Evolutionary conservation across 1,140 invertebrate species (phyloP), one percentile per base, ranked within the genome.

Genomic region (Magallana gigas): DNA sequence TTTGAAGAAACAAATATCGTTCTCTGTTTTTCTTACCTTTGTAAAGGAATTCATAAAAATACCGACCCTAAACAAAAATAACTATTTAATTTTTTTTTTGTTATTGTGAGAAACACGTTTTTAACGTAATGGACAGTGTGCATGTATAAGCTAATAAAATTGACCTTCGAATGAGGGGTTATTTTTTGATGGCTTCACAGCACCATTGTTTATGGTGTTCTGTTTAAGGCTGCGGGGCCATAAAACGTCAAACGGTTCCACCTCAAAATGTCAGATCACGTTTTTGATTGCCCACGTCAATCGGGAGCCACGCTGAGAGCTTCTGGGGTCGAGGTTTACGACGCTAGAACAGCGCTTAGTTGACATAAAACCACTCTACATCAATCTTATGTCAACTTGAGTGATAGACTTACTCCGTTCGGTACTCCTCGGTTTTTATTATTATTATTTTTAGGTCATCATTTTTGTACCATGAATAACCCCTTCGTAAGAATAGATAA

Each of bases 381-480:
- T 76, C 68, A 76, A 76, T 76, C 68, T 76, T 29, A 36, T 76
- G 68, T 76, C 68, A 76, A 18, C 23, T 76, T 76, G 68, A 76
- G 68, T 76, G 68, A 76, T 76, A 76, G 68, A 29, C 68, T 48
- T 8, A 76, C 23, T 76, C 18, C 12, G 23, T 76, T 76, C 11
- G 68, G 68, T 76, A 18, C 23, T 76, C 36, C 36, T 76, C 14
- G 23, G 8, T 76, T 76, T 76, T 71, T 29, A 23, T 68, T 76
- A 3, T 71, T 71, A 18, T 76, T 76, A 76, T 76, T 76, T 76
- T 76, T 76, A 29, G 68, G 18, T 76, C 68, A 76, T 76, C 18
- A 29, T 76, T 76, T 48, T 29, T 76, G 18, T 76, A 29, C 68
- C 36, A 29, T 3, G 18, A 29, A 29, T 76, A 76, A 76, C 60